phyloP scores from a whole-genome alignment of 2,888 invertebrate genomes.

The Leptinotarsa haldemani region DNA sequence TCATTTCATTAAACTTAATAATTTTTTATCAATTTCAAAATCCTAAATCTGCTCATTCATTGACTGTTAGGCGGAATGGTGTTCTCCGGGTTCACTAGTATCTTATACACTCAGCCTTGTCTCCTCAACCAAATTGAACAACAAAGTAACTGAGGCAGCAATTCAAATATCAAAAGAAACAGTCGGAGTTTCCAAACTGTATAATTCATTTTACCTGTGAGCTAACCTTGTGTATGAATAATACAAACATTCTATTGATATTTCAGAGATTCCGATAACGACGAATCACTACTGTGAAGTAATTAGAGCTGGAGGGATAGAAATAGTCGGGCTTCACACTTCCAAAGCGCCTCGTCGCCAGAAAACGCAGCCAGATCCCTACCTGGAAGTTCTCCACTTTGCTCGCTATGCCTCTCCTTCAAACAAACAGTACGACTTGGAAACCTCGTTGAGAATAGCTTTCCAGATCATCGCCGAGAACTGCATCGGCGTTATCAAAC shows the following conservation, averaged over 20 bases:
- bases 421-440: neutral
- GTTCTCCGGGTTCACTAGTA: too few relatives aligned
- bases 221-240: too few relatives aligned
- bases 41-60: too few relatives aligned
- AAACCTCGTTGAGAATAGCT: neutral
- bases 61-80: too few relatives aligned
- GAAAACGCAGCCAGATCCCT: neutral
- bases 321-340: neutral
- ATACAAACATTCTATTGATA: neutral
- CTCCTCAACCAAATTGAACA: too few relatives aligned
- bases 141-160: too few relatives aligned
- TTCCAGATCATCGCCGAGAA: neutral
- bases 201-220: too few relatives aligned
- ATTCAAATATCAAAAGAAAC: too few relatives aligned
- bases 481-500: neutral
- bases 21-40: too few relatives aligned
- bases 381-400: neutral
- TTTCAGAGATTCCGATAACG: neutral
- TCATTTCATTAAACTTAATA: too few relatives aligned
- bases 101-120: too few relatives aligned
- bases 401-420: neutral
- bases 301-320: neutral
- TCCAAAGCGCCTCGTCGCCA: slow-evolving; percentile 3
- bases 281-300: neutral
- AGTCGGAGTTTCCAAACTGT: too few relatives aligned